Conservation (phyloP, 2,113 vertebrate species). For the Siniperca knerii region DNA sequence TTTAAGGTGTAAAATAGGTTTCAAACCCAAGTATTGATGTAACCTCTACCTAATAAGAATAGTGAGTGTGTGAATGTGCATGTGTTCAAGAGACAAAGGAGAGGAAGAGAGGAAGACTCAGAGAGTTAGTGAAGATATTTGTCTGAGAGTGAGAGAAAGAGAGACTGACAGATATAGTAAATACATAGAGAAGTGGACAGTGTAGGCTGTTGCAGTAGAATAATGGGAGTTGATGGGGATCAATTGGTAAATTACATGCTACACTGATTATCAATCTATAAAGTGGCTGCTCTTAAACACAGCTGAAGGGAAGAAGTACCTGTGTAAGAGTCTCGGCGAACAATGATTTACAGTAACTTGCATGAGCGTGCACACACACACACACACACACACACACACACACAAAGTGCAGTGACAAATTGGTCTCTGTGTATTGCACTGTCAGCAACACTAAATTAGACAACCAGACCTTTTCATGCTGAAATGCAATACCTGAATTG, state of each 20-base stretch:
- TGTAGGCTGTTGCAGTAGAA: constrained; percentile 39
- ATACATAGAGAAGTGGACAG: constrained; percentile 29
- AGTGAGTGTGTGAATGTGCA: constrained; percentile 39
- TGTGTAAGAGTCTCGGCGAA: not conserved
- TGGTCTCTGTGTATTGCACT: constrained; percentile 17
- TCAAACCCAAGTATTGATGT: constrained; percentile 57
- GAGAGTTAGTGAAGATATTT: constrained; percentile 10
- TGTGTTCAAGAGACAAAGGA: constrained; percentile 31
- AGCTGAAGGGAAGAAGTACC: constrained; percentile 15
- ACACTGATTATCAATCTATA: constrained; percentile 71
- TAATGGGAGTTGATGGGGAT: constrained; percentile 74
- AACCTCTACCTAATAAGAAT: constrained; percentile 48
- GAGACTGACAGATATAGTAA: constrained; percentile 7
- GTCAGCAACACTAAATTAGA: constrained; percentile 50
- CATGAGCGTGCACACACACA: not conserved
- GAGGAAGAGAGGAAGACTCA: constrained; percentile 15
- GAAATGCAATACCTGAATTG: constrained; percentile 52
- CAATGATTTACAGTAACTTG: constrained; percentile 7
- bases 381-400: not conserved
- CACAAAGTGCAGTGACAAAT: constrained; percentile 32
- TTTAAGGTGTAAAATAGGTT: constrained; percentile 72
- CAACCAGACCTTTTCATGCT: constrained; percentile 32
- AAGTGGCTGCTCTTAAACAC: constrained; percentile 50
- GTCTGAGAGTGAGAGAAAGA: constrained; percentile 1
- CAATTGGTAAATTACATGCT: constrained; percentile 79